Evolutionary conservation across 2,888 invertebrate species (phyloP), one percentile per base, ranked within the genome.

Genomic region (Dyspetes luteomarginatus): DNA sequence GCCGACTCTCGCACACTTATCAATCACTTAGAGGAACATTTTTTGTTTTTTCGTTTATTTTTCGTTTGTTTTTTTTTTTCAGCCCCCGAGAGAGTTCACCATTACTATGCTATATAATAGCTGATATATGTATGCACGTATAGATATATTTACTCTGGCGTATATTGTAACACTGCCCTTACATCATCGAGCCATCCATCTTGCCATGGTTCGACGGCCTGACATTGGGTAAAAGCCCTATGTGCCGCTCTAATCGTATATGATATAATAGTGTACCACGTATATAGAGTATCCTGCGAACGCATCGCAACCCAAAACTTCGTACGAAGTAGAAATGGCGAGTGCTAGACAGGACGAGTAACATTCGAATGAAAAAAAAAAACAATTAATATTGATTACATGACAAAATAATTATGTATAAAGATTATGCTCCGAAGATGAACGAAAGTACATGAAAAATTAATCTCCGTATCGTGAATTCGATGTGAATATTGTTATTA

Each of bases 11-110:
- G 83, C 78, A 81, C 80, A 84, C 86, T 88, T 88, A 88, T 89
- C 88, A 85, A 88, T 89, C 86, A 89, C 85, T 88, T 85, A 85
- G 74, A 58, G 50, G 64, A 52, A 67, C 56, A 68, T 79, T 75
- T 83, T 80, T n/a, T n/a, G n/a, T n/a, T n/a, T n/a, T 74, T 52
- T 64, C 65, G 36, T 72, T 67, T 62, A 17, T 56, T 12, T 30
- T 28, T 56, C 62, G 26, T 73, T 67, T 55, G 15, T 48, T 12
- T 15, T 43, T 45, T 22, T 9, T 36, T 15, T 65, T 36, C 79
- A n/a, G 17, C 30, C 26, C 48, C 55, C 56, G 62, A 71, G 52
- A 82, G 78, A 71, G 50, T 62, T 67, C 80, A 78, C 73, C n/a
- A 69, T 64, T 73, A 52, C 55, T 36, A 55, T 24, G n/a, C n/a